Evolutionary conservation across 2,797 vertebrate species (phyloP).

Genomic region (Micromesistius poutassou): DNA sequence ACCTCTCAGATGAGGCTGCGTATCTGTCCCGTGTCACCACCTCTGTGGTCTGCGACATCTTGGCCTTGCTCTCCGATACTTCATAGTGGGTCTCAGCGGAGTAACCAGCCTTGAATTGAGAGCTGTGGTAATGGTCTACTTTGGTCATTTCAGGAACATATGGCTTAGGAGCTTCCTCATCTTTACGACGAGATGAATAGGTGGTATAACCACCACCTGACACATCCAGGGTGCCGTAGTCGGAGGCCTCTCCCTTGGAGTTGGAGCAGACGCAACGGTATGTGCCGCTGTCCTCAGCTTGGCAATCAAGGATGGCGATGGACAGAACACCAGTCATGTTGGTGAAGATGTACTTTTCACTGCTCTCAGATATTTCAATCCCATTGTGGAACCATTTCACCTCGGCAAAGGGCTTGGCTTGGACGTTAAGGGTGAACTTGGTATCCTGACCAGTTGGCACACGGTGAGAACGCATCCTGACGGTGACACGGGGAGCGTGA

Average conservation of each 20-base stretch:
- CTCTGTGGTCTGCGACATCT: constrained; percentile 81
- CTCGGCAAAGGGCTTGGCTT: constrained; percentile 89
- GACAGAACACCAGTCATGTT: constrained; percentile 92
- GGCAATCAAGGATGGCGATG: constrained; percentile 87
- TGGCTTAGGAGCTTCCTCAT: constrained; percentile 81
- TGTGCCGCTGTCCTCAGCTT: constrained; percentile 91
- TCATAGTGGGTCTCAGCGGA: constrained; percentile 81
- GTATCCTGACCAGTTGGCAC: constrained; percentile 89
- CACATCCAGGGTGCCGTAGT: constrained; percentile 94
- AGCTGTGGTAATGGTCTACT: constrained; percentile 86
- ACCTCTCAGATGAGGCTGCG: constrained; percentile 70
- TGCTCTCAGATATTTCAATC: constrained; percentile 81
- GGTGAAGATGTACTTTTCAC: constrained; percentile 82
- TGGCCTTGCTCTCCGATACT: constrained; percentile 84
- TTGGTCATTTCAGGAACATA: constrained; percentile 86
- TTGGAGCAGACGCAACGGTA: constrained; percentile 91
- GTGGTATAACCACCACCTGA: constrained; percentile 88
- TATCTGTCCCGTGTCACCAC: constrained; percentile 78
- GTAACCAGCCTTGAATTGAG: constrained; percentile 87
- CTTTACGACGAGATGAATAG: constrained; percentile 85
- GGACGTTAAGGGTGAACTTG: constrained; percentile 93
- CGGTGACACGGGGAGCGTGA: constrained; percentile 89
- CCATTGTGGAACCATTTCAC: constrained; percentile 94
- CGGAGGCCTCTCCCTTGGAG: constrained; percentile 92
- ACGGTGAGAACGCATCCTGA: constrained; percentile 97